Evolutionary conservation across 2,797 vertebrate genomes (phyloP), one percentile per base, ranked within the genome.

Genomic region (Limosa lapponica): DNA sequence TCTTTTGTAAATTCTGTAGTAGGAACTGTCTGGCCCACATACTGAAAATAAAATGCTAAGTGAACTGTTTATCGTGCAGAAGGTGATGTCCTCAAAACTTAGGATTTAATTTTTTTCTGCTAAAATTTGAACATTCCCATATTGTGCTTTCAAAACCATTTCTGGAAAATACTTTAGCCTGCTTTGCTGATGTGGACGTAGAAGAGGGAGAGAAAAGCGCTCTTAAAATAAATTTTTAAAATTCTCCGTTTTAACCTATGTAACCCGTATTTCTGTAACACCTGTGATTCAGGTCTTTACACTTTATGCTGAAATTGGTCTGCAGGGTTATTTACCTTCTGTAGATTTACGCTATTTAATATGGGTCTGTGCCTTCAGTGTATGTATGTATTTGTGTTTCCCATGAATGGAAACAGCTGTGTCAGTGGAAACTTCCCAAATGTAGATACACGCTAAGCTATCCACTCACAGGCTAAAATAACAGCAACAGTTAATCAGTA

Each of bases 1-100:
- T 88, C 37, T 83, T 88, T 44, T 83, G 37, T 86, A 55, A 93
- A 69, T 95, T 82, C 80, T 74, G 30, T 93, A 79, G 77, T 90
- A 94, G 85, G n/a, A 86, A 71, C 54, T 78, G 23, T 89, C 43
- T 77, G 89, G 69, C 72, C 49, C 65, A 51, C 57, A 46, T 90
- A 67, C 46, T 36, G 51, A 79, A 83, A 83, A 82, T 41, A 83
- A 87, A 86, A 83, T 23, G n/a, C 28, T 69, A 72, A 83, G 51
- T 62, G 55, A 88, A 73, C 69, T 36, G 16, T 62, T 77, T 58
- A 24, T 82, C 39, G 20, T 3, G 1, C 48, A 70, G 64, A 74
- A 67, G 20, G 39, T 73, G 44, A 41, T 85, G 19, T 57, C 72
- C 71, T 85, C 28, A 34, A 52, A 90, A 95, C 13, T 51, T 65